phyloP scores from a whole-genome alignment of 1,140 invertebrate genomes.

The Drosophila triauraria region DNA sequence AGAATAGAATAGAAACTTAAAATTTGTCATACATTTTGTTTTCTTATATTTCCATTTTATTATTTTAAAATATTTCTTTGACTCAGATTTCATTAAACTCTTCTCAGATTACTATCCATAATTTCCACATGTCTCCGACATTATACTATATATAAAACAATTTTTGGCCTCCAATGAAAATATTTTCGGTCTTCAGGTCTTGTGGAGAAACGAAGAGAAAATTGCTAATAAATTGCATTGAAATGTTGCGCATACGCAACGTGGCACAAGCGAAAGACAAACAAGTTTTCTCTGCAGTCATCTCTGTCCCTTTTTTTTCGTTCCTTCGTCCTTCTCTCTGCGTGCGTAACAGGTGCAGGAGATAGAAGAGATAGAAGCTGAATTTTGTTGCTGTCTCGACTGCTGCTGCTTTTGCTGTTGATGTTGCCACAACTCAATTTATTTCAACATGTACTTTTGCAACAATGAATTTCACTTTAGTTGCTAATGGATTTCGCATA shows the following conservation, averaged over 20 bases:
- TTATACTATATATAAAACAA: slow-evolving; percentile 27
- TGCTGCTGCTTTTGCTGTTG: slow-evolving; percentile 43
- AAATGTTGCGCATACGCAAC: slow-evolving; percentile 72
- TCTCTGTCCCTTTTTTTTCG: slow-evolving; percentile 4
- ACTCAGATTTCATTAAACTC: not conserved
- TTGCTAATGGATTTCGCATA: slow-evolving; percentile 81
- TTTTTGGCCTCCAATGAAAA: slow-evolving; percentile 22
- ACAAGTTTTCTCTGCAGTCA: slow-evolving; percentile 6
- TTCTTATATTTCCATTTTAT: not conserved
- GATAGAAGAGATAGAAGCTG: slow-evolving; percentile 29
- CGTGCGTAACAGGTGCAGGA: slow-evolving; percentile 75
- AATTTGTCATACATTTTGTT: not conserved
- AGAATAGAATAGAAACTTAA: too few species aligned
- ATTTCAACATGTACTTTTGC: slow-evolving; percentile 83
- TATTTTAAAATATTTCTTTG: not conserved
- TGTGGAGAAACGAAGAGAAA: slow-evolving; percentile 15
- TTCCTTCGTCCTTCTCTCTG: slow-evolving; percentile 34
- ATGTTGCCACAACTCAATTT: slow-evolving; percentile 79
- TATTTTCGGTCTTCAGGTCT: slow-evolving; percentile 13
- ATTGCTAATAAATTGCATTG: slow-evolving; percentile 73
- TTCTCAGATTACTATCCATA: slow-evolving; percentile 12
- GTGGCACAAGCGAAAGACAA: slow-evolving; percentile 66
- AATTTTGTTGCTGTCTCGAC: slow-evolving; percentile 48
- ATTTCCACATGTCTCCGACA: slow-evolving; percentile 22
- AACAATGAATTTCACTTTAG: slow-evolving; percentile 84